A percentile compares a stretch with the other conserved stretches of the same genome.
These are phyloP conservation scores for Dascillus cervinus DNA, from an alignment of 2,888 invertebrate genomes.

Conservation along the genomic window DNA sequence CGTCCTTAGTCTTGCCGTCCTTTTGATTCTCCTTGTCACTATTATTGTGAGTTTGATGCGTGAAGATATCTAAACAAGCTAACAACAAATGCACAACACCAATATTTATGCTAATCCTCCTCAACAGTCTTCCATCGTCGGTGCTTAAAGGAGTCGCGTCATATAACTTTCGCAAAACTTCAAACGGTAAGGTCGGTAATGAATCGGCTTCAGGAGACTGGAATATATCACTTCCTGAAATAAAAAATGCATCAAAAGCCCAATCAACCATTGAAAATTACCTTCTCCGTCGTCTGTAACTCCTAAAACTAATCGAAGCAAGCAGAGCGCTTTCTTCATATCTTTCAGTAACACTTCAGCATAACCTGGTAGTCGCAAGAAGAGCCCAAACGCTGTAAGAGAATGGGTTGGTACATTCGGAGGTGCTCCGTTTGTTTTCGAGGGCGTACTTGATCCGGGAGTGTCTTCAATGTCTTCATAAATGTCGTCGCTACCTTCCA, in stretches of 20 bases:
- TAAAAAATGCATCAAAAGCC: background rate
- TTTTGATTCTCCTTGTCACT: slow-evolving; percentile 29
- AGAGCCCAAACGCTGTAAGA: slow-evolving; percentile 81
- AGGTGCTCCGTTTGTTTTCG: slow-evolving; percentile 45
- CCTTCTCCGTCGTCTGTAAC: slow-evolving; percentile 90
- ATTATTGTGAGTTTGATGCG: slow-evolving; percentile 60
- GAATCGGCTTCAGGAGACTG: slow-evolving; percentile 60
- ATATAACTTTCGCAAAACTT: slow-evolving; percentile 67
- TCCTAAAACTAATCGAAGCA: slow-evolving; percentile 79
- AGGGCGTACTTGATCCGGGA: slow-evolving; percentile 43
- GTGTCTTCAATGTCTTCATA: slow-evolving; percentile 56
- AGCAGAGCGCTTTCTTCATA: slow-evolving; percentile 76
- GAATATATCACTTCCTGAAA: slow-evolving; percentile 56
- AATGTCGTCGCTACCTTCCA: slow-evolving; percentile 52
- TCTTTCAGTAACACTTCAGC: slow-evolving; percentile 81
- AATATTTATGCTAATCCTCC: slow-evolving; percentile 72
- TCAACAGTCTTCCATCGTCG: slow-evolving; percentile 66
- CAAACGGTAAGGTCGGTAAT: slow-evolving; percentile 69
- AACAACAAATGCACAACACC: slow-evolving; percentile 81
- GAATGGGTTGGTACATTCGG: slow-evolving; percentile 83
- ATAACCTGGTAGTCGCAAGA: slow-evolving; percentile 83
- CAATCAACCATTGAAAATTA: slow-evolving; percentile 28
- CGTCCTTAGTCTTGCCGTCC: slow-evolving; percentile 33
- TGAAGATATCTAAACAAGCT: slow-evolving; percentile 82
- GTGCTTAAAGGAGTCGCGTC: slow-evolving; percentile 68